Evolutionary conservation across 2,888 invertebrate species (phyloP).

Genomic region (Heliconius aoede): DNA sequence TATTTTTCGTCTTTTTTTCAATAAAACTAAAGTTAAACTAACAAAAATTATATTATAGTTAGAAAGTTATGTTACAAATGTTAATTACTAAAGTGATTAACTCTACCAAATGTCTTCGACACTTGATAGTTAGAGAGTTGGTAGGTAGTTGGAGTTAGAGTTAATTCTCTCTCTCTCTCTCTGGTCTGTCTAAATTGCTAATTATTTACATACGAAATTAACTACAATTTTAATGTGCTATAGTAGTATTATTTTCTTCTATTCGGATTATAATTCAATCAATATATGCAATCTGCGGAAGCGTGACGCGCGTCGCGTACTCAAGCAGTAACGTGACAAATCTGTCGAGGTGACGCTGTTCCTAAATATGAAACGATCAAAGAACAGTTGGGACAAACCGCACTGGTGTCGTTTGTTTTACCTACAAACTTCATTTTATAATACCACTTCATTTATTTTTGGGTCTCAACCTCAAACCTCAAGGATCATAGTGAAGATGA

Average conservation of each 20-base stretch:
- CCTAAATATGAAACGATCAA: slow-evolving; percentile 52
- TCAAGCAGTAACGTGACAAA: slow-evolving; percentile 54
- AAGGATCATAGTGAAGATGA: not conserved
- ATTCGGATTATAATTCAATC: slow-evolving; percentile 43
- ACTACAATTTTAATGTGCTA: not conserved
- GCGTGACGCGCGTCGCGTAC: slow-evolving; percentile 50
- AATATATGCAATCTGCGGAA: slow-evolving; percentile 39
- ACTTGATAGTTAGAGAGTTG: too few relatives aligned
- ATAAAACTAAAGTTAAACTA: too few relatives aligned
- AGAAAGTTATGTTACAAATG: not conserved
- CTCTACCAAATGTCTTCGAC: too few relatives aligned
- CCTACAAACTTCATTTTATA: slow-evolving; percentile 19
- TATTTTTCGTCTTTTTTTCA: not conserved
- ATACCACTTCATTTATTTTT: not conserved
- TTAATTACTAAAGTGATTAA: not conserved
- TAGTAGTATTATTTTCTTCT: not conserved
- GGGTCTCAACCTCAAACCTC: too few relatives aligned
- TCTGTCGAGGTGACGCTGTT: slow-evolving; percentile 52
- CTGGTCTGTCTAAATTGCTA: too few relatives aligned
- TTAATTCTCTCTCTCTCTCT: too few relatives aligned
- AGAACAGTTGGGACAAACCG: slow-evolving; percentile 30
- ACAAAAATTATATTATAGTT: too few relatives aligned
- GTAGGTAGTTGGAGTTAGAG: too few relatives aligned
- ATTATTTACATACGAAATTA: not conserved
- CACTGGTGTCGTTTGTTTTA: slow-evolving; percentile 28